Base-by-base conservation (phyloP, 2,888 invertebrate species). In the Mellilla xanthometata region DNA sequence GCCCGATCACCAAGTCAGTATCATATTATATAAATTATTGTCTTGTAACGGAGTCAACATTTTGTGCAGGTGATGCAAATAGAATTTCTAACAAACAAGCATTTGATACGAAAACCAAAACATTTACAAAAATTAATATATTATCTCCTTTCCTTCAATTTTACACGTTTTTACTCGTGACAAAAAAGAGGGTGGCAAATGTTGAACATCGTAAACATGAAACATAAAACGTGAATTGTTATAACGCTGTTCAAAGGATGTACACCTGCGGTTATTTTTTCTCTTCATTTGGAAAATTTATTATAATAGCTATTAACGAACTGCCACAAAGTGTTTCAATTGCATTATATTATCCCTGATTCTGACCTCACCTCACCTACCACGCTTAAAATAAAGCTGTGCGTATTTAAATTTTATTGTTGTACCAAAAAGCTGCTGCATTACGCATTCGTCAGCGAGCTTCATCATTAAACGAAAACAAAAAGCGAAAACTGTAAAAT, bases 401-500 rank as follows among this genome's bases (percentile, higher is more conserved):
- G 24, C 35, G 40, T 43, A 50, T 54, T 52, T 54, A 46, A 52
- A 54, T 49, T 42, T 31, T 44, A 52, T 50, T 47, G 46, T 52
- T 48, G 43, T 32, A 49, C 47, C 45, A 46, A 54, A 56, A 54
- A 48, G 42, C 53, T 38, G 38, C 53, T 38, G 47, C 35, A 41
- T 53, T 48, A 48, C 40, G 50, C 33, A 33, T 49, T 50, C 50
- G 45, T 54, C 53, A 55, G 47, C 38, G 48, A 49, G 39, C 28
- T 44, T 47, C 45, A 48, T 54, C 47, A 55, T 54, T 50, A 64
- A 65, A 69, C 68, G 61, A 62, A 68, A 69, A 68, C 69, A 64
- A 72, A 69, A 67, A 64, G 65, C 58, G 62, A 64, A 60, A 67
- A 64, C 55, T 58, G 62, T 62, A 61, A 63, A 66, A 69, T 68